Evolutionary conservation across 1,140 invertebrate genomes (phyloP).

Genomic region (Sarcophaga bullata): DNA sequence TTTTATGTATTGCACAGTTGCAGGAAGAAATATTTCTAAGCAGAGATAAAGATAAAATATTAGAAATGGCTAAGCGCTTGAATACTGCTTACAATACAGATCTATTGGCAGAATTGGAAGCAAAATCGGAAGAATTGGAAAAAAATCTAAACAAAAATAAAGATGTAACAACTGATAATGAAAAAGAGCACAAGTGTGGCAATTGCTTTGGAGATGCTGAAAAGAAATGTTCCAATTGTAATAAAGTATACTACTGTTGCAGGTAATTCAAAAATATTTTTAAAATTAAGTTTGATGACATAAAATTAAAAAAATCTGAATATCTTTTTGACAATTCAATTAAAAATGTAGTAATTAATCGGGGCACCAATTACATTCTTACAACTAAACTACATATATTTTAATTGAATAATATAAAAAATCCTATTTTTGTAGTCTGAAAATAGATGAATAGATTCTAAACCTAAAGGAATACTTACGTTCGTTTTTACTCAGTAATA

Average conservation of each 20-base stretch:
- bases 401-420: too few relatives aligned
- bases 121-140: conserved; percentile 47
- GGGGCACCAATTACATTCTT: too few relatives aligned
- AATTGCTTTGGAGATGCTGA: conserved; percentile 65
- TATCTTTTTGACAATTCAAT: too few relatives aligned
- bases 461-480: too few relatives aligned
- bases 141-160: conserved; percentile 43
- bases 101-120: conserved; percentile 66
- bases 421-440: too few relatives aligned
- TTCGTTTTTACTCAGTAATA: too few relatives aligned
- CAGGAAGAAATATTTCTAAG: conserved; percentile 69
- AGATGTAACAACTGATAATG: conserved; percentile 31
- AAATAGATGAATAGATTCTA: too few relatives aligned
- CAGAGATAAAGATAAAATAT: conserved; percentile 67
- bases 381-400: too few relatives aligned
- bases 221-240: conserved; percentile 68
- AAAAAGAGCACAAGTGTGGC: conserved; percentile 53
- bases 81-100: conserved; percentile 68
- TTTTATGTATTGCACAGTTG: conserved; percentile 68
- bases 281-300: too few relatives aligned
- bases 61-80: conserved; percentile 66
- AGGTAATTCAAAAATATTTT: conserved; percentile 50
- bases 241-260: conserved; percentile 67
- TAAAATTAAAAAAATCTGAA: too few relatives aligned
- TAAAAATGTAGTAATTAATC: too few relatives aligned